Base-by-base conservation (phyloP, 1,140 invertebrate genomes). In the Potamilus streckersoni region DNA sequence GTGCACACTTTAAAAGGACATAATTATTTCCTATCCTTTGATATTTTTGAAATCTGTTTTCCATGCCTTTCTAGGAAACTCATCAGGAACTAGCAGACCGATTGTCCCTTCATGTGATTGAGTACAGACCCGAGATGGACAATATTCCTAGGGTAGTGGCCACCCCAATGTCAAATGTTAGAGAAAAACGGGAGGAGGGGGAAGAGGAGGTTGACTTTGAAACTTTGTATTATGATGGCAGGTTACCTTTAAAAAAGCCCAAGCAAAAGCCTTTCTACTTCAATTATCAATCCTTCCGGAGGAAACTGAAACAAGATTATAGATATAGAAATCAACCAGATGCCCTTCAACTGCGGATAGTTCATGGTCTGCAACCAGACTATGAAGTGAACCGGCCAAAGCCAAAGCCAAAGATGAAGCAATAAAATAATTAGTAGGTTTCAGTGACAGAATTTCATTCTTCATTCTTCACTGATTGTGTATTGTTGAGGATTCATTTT, bases 81-180 rank as follows among this genome's bases (percentile, higher is more conserved):
- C 94, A 96, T 87, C 91, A 97, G 88, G 89, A 96, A 87, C 91
- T 99, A 56, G 96, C 97, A 0, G 94, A 98, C 80, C 95, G 98
- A 82, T 96, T 96, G 82, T 91, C 93, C 79, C 90, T 98, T 12
- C 95, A 99, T 90, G 87, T 99, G n/a, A 96, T 99, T 62, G 96
- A 98, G 90, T 92, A 96, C 55, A 91, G 92, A 72, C 91, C 92
- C 69, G 95, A 97, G 85, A 93, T 93, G 81, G 91, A 92, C 70
- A 92, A 93, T 85, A 95, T 94, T 83, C 96, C 97, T 0, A 91
- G 90, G 74, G 93, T 99, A 4, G 91, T 98, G n/a, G 97, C 97
- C 2, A 95, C 93, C 8, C 96, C 97, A 17, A 63, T 23, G 31
- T 49, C 38, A 49, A 49, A 49, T 8, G 67, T 78, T n/a, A 65